Percentiles rank a stretch among this genome's conserved stretches.
Evolutionary conservation across 1,140 invertebrate species (phyloP).

Genomic region (Lepidurus apus): DNA sequence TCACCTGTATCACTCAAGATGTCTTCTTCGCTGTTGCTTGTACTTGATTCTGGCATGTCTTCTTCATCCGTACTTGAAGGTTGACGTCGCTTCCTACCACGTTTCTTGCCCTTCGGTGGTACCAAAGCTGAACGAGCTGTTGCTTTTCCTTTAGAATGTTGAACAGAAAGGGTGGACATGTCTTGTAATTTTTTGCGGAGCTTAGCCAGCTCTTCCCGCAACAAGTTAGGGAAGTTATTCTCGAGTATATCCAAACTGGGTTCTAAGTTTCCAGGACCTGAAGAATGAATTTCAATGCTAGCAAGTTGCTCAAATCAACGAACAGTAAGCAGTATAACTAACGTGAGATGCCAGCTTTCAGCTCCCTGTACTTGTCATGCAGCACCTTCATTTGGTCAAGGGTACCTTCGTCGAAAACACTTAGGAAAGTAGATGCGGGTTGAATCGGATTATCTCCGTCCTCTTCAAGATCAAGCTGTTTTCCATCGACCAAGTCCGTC

Average conservation of each 20-base stretch:
- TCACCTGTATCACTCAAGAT: neutral
- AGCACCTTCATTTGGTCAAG: neutral
- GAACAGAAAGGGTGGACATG: neutral
- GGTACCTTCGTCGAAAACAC: neutral
- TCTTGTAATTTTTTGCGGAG: neutral
- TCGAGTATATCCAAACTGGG: slow-evolving; percentile 1
- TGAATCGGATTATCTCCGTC: neutral
- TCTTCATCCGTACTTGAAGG: neutral
- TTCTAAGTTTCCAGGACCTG: neutral
- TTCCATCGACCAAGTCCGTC: neutral
- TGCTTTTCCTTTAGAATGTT: neutral
- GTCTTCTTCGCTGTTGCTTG: neutral
- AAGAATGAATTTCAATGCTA: neutral
- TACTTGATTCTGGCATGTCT: neutral
- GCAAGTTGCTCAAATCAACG: neutral
- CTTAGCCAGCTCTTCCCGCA: neutral
- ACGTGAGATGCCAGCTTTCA: neutral
- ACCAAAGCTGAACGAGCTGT: neutral
- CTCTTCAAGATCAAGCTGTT: neutral
- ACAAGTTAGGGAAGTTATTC: neutral
- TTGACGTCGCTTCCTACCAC: neutral
- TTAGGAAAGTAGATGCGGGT: neutral
- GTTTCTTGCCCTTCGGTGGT: neutral
- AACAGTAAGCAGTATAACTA: neutral
- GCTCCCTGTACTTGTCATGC: neutral